Evolutionary conservation across 1,140 invertebrate species (phyloP), one percentile per base, ranked within the genome.

Genomic region (Schlechtendalia chinensis): DNA sequence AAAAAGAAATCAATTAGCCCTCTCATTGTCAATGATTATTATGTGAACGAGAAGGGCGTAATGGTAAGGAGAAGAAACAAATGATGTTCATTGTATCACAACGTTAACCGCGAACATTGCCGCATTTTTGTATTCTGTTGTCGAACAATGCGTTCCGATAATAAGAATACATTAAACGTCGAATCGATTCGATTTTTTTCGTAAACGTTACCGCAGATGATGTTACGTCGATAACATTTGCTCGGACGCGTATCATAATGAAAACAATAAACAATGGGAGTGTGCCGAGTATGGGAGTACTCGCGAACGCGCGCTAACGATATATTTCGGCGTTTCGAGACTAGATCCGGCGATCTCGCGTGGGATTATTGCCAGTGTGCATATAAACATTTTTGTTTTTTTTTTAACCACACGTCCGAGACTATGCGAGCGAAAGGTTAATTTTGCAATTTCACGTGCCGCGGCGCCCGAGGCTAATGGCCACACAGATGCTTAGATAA

Each of bases 401-500:
- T 63, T 63, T n/a, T n/a, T 63, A 32, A 50, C 14, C 10, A 63
- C 17, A 63, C 29, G 29, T 54, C 8, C 8, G 47, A 50, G 17
- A 39, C 32, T 39, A n/a, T n/a, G 22, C 22, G 16, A 79, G 39
- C 32, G 75, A 79, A 79, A 79, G 75, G 75, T 79, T 79, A 79
- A 79, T 79, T 63, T 79, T 79, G 75, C 58, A 79, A 79, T 79
- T 63, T 79, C 75, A 79, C 56, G 24, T 58, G 58, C 75, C 56
- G n/a, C 75, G 22, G 58, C 32, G 17, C 75, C 39, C 75, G 75
- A 79, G 75, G 75, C 58, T 79, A 79, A 79, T 63, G 32, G 39
- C 75, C 58, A 79, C 29, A 39, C 56, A 79, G 75, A 79, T 79
- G 58, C 58, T 79, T 79, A 79, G 58, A 79, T 79, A 79, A 79